Conservation (phyloP, 2,113 vertebrate genomes). For the Ia io region DNA sequence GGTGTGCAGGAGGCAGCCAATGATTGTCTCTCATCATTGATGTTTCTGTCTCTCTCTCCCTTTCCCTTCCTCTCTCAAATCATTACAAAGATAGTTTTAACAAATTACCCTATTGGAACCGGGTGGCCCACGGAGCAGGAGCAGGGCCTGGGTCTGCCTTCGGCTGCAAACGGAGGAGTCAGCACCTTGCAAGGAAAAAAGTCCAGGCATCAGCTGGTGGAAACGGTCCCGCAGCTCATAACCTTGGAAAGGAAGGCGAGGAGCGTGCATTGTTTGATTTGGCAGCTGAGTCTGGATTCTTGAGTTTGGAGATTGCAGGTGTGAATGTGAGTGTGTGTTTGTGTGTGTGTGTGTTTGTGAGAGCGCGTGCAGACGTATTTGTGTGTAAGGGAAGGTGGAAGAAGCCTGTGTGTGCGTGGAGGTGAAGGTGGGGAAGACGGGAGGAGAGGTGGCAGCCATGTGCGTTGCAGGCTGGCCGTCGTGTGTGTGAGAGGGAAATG, state of each 20-base stretch:
- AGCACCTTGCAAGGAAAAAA: not conserved
- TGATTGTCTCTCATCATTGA: too few relatives aligned
- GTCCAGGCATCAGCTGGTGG: not conserved
- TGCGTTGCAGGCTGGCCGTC: too few relatives aligned
- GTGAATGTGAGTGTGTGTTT: rapidly evolving
- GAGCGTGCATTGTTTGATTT: not conserved
- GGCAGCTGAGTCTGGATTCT: not conserved
- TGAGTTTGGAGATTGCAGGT: not conserved
- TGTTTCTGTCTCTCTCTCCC: too few relatives aligned
- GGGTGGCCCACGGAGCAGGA: not conserved
- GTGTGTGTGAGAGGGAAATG: not conserved
- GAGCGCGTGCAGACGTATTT: not conserved
- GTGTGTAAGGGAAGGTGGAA: not conserved
- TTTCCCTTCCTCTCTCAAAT: too few relatives aligned
- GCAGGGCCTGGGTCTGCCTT: not conserved
- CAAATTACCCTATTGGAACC: not conserved
- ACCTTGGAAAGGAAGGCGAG: not conserved
- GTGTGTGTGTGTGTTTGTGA: rapidly evolving
- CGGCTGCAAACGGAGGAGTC: not conserved
- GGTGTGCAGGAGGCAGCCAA: too few relatives aligned
- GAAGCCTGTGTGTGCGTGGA: not conserved
- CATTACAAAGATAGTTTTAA: too few relatives aligned
- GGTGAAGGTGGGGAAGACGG: not conserved
- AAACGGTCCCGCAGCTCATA: not conserved
- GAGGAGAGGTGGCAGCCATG: not conserved